A percentile compares a stretch with the other conserved stretches of the same genome.
Evolutionary conservation across 1,140 invertebrate species (phyloP).

Genomic region (Pemphigus obesinymphae): DNA sequence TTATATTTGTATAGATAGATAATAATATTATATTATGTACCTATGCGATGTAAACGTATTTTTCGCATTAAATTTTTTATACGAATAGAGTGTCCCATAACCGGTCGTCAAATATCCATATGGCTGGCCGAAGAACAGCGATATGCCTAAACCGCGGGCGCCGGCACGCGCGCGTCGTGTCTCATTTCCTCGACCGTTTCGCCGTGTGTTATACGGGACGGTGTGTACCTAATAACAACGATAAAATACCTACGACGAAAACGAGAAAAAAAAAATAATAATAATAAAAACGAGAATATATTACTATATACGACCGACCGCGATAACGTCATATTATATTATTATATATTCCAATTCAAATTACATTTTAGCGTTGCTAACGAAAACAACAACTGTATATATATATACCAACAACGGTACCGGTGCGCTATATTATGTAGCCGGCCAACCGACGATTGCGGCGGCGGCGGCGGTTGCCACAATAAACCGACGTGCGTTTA

Average conservation of each 20-base stretch:
- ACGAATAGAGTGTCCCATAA: too few species aligned
- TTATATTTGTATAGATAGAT: too few species aligned
- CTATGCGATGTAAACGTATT: neutral
- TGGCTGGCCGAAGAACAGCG: too few species aligned
- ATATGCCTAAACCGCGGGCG: neutral
- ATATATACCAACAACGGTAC: neutral
- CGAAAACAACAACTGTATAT: neutral
- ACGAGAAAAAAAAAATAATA: too few species aligned
- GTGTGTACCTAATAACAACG: too few species aligned
- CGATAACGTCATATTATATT: neutral
- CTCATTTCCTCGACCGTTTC: neutral
- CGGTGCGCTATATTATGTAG: neutral
- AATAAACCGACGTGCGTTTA: neutral
- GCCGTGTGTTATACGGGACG: too few species aligned
- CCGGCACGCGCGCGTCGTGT: neutral
- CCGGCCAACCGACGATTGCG: neutral
- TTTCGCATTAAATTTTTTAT: too few species aligned
- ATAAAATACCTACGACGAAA: too few species aligned
- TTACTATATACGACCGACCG: neutral
- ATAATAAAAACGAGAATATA: neutral
- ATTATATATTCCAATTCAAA: too few species aligned
- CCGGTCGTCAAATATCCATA: neutral
- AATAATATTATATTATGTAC: too few species aligned
- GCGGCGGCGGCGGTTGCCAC: conserved; percentile 24
- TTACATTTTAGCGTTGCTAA: conserved; percentile 21